Evolutionary conservation across 2,797 vertebrate genomes (phyloP).

Genomic region (Adrianichthys oophorus): DNA sequence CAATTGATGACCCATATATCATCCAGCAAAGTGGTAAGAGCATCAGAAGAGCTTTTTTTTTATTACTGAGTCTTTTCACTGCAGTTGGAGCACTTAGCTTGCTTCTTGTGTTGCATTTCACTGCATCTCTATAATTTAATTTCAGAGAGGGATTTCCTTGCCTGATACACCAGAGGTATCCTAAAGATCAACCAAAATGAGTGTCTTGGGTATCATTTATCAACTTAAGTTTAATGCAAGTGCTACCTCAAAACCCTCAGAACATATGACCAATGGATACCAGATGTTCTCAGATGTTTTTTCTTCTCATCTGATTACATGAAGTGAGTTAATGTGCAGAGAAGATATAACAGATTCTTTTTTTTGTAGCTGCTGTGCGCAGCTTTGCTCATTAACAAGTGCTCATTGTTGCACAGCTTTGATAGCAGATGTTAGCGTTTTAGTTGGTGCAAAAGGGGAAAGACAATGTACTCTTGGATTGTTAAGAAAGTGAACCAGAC

Average conservation of each 20-base stretch:
- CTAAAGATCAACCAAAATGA: conserved; percentile 62
- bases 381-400: conserved; percentile 29
- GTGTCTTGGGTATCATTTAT: conserved; percentile 54
- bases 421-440: conserved; percentile 50
- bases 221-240: conserved; percentile 24
- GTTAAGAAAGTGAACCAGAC: conserved; percentile 40
- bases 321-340: conserved; percentile 13
- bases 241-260: conserved; percentile 31
- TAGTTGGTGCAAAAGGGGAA: neutral
- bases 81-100: conserved; percentile 49
- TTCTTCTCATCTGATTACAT: conserved; percentile 2
- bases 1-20: conserved; percentile 5
- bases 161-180: conserved; percentile 44
- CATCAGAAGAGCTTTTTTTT: conserved; percentile 23
- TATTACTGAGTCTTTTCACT: conserved; percentile 29
- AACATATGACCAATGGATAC: conserved; percentile 5
- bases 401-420: conserved; percentile 27
- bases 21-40: conserved; percentile 5
- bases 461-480: conserved; percentile 32
- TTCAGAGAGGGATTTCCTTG: conserved; percentile 50
- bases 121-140: conserved; percentile 54
- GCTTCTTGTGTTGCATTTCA: conserved; percentile 40
- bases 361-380: conserved; percentile 24
- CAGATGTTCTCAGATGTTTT: conserved; percentile 13
- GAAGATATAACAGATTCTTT: conserved; percentile 15